A percentile compares a stretch with the other conserved stretches of the same genome.
These are phyloP conservation scores for Orussus abietinus DNA, from an alignment of 1,140 invertebrate genomes.

Conservation along the genomic window DNA sequence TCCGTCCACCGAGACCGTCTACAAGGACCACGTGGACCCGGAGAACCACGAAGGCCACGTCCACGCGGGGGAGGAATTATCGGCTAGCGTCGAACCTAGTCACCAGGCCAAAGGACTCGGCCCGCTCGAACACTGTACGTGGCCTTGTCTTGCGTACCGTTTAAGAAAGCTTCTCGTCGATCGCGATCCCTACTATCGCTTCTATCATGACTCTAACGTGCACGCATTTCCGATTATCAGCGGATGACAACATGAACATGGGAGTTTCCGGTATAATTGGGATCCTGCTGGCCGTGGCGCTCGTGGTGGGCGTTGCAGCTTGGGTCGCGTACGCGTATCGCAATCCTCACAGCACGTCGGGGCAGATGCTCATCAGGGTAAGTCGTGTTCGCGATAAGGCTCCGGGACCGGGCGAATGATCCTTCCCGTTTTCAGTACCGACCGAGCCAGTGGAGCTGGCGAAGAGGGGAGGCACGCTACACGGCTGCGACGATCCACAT, in stretches of 20 bases:
- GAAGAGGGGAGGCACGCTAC: slow-evolving; percentile 83
- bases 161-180: no score
- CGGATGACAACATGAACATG: slow-evolving; percentile 33
- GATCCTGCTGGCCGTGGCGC: slow-evolving; percentile 60
- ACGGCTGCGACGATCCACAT: slow-evolving; percentile 91
- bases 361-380: slow-evolving; percentile 95
- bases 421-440: slow-evolving; percentile 76
- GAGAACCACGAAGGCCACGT: slow-evolving; percentile 21
- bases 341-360: slow-evolving; percentile 91
- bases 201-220: no score
- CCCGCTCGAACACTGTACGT: slow-evolving; percentile 34
- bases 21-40: slow-evolving; percentile 16
- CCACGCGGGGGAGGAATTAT: slow-evolving; percentile 28
- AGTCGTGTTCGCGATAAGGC: slow-evolving; percentile 32
- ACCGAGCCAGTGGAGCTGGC: slow-evolving; percentile 88
- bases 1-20: slow-evolving; percentile 30
- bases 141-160: no score
- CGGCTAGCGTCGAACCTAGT: slow-evolving; percentile 28
- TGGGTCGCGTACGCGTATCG: slow-evolving; percentile 93
- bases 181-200: no score
- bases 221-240: slow-evolving; percentile 13
- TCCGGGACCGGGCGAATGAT: no score
- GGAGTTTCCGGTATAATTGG: slow-evolving; percentile 64
- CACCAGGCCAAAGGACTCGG: slow-evolving; percentile 29
- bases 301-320: slow-evolving; percentile 59